phyloP scores from a whole-genome alignment of 1,140 invertebrate genomes.

The Lepidotrigona ventralis region DNA sequence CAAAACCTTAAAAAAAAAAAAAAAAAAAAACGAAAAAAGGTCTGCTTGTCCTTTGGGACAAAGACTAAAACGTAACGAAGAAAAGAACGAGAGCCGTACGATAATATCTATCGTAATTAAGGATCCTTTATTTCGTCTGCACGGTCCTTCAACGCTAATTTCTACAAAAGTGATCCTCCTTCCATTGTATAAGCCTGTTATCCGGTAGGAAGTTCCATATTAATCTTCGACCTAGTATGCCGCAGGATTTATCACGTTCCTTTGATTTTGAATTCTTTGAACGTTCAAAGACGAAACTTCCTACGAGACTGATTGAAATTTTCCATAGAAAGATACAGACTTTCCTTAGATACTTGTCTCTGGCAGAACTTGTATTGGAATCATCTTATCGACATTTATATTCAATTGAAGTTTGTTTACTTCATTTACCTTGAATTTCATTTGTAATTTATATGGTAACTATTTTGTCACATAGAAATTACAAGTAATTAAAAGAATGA shows the following conservation, averaged over 20 bases:
- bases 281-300: neutral
- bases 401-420: neutral
- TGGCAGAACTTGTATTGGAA: neutral
- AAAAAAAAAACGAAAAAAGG: neutral
- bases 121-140: slow-evolving; percentile 1
- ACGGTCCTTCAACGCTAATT: slow-evolving; percentile 28
- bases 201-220: neutral
- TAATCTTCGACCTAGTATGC: slow-evolving; percentile 5
- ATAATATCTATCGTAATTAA: slow-evolving; percentile 36
- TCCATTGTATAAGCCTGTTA: neutral
- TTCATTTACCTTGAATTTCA: neutral
- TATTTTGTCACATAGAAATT: neutral
- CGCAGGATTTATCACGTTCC: slow-evolving; percentile 15
- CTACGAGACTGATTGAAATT: neutral
- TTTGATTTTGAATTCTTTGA: slow-evolving; percentile 15
- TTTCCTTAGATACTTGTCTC: neutral
- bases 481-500: neutral
- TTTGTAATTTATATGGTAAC: neutral
- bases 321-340: neutral
- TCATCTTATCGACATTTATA: too few species aligned
- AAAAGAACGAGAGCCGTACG: neutral
- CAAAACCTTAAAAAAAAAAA: neutral
- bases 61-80: neutral
- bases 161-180: slow-evolving; percentile 10
- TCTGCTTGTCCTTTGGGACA: too few species aligned